Conservation (phyloP, 2,797 vertebrate genomes). For the Rhinella marina region DNA sequence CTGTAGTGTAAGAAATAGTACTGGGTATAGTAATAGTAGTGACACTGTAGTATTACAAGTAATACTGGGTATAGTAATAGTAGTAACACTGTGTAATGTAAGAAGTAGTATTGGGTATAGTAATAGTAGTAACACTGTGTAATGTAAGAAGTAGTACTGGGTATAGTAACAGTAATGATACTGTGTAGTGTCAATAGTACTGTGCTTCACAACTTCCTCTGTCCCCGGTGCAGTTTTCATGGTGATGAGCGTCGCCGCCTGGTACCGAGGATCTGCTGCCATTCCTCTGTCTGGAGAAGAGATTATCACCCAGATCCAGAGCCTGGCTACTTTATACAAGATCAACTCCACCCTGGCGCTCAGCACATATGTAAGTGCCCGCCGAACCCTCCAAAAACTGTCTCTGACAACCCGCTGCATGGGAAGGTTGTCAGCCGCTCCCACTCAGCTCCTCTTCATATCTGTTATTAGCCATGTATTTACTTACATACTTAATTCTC, state of each 20-base stretch:
- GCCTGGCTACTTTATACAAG: conserved; percentile 66
- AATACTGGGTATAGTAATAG: background rate
- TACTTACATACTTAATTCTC: background rate
- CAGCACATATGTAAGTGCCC: conserved; percentile 69
- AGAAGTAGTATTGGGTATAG: background rate
- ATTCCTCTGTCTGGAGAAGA: conserved; percentile 60
- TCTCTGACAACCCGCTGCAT: background rate
- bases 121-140: background rate
- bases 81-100: too few relatives aligned
- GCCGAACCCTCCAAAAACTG: background rate
- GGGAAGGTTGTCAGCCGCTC: background rate
- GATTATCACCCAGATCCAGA: conserved; percentile 67
- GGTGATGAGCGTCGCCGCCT: background rate
- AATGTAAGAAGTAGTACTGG: too few relatives aligned
- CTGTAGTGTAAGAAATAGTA: background rate
- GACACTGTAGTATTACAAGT: background rate
- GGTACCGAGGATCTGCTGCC: background rate
- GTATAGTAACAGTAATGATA: background rate
- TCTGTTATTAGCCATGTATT: background rate
- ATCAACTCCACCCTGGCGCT: conserved; percentile 64
- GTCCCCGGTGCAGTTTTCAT: conserved; percentile 20
- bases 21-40: background rate
- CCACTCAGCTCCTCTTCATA: background rate
- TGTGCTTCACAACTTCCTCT: background rate
- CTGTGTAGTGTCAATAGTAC: background rate